A percentile compares a stretch with the other conserved stretches of the same genome.
These are phyloP conservation scores for Antigone vipio DNA, from an alignment of 2,113 vertebrate genomes.

Conservation along the genomic window DNA sequence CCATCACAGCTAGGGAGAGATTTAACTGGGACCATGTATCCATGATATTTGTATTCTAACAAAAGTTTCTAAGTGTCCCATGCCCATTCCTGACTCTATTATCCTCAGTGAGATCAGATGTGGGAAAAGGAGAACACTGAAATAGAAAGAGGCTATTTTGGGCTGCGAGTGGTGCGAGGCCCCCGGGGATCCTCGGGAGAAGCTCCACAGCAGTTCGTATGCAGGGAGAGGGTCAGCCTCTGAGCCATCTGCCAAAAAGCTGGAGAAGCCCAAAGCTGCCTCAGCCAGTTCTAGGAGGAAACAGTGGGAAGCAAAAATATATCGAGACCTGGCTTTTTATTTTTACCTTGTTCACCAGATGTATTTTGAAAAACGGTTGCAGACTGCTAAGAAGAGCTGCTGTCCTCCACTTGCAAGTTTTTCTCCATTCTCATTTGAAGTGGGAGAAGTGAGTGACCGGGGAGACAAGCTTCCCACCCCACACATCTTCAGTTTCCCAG, in stretches of 20 bases:
- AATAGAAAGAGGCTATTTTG: neutral
- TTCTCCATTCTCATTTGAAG: neutral
- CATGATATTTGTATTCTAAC: neutral
- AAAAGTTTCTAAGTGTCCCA: neutral
- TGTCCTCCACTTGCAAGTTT: neutral
- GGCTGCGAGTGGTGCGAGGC: neutral
- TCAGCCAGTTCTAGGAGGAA: neutral
- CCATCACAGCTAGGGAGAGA: neutral
- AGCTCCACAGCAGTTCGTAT: neutral
- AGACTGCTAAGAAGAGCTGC: neutral
- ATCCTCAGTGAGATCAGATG: neutral
- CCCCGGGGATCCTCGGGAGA: neutral
- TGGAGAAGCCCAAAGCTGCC: neutral
- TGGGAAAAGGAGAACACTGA: neutral
- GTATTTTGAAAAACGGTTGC: neutral
- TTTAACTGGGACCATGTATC: neutral
- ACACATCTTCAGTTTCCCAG: neutral
- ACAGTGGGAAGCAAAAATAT: neutral
- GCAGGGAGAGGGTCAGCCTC: neutral
- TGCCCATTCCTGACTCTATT: neutral
- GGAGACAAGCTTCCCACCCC: neutral
- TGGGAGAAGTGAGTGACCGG: neutral
- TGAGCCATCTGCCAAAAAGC: neutral
- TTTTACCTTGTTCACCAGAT: neutral
- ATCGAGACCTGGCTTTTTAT: neutral